Evolutionary conservation across 2,797 vertebrate species (phyloP), one percentile per base, ranked within the genome.

Genomic region (Botia almorhae): DNA sequence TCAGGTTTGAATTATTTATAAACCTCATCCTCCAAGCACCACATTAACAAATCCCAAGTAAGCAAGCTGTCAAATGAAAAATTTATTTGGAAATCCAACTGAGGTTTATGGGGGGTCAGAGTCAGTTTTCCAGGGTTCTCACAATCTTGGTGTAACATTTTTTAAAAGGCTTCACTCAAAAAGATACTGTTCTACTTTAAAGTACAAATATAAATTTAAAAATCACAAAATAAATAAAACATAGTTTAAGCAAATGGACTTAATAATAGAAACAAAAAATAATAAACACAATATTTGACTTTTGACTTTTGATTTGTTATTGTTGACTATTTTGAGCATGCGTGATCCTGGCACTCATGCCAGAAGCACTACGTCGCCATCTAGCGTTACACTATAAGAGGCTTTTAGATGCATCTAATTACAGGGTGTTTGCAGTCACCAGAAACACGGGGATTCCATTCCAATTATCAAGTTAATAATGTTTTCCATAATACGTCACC

Each of bases 1-100:
- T 78, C 48, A 76, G 48, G 70, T 80, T 74, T 87, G 82, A 83
- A 80, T 85, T 84, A 81, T 86, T 85, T 78, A 85, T 84, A 81
- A 81, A 85, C 76, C 71, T 80, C 74, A 84, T 84, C 81, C 85
- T 80, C 33, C 77, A 69, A 83, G 80, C 81, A 82, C 80, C 79
- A 76, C 75, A 85, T 81, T 78, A 75, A 83, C 81, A 85, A 82
- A 83, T 83, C 77, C 70, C 74, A 76, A 80, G 60, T 16, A 61
- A 61, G 26, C 60, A 61, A 61, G 26, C 26, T 29, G 26, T 61
- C 23, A 16, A 2, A 29, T 29, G 26, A 61, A 61, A 61, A 29
- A 29, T 23, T 2, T 84, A 76, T 67, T 61, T 50, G 81, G 48
- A 53, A 70, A 76, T 73, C 81, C 69, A 76, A 16, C 10, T 61